These are phyloP conservation scores for Calephelis virginiensis DNA, from an alignment of 1,140 invertebrate genomes.

Conservation along the genomic window DNA sequence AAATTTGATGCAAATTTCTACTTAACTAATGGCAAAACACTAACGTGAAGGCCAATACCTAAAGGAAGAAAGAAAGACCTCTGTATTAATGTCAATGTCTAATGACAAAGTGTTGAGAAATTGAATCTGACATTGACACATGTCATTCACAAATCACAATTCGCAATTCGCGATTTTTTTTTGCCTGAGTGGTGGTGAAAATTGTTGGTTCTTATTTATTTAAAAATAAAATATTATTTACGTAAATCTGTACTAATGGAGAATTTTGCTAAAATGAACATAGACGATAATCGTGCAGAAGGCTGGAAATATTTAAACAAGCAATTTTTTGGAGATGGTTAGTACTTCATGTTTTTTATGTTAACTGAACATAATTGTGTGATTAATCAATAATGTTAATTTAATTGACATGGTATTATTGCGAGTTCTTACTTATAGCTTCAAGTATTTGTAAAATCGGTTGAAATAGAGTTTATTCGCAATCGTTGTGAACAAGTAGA, in stretches of 20 bases:
- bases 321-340: conserved; percentile 76
- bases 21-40: too few species aligned
- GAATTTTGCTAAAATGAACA: conserved; percentile 43
- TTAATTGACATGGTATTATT: background rate
- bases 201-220: conserved; percentile 1
- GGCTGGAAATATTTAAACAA: conserved; percentile 78
- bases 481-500: background rate
- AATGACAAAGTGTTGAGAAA: background rate
- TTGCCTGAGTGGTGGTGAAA: conserved; percentile 1
- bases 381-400: background rate
- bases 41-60: too few species aligned
- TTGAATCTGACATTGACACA: conserved; percentile 10
- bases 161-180: conserved; percentile 5
- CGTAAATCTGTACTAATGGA: conserved; percentile 12
- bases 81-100: too few species aligned
- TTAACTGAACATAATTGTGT: background rate
- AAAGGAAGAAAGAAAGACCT: too few species aligned
- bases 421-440: too few species aligned
- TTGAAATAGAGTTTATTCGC: background rate
- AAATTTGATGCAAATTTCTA: too few species aligned
- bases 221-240: conserved; percentile 1
- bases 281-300: conserved; percentile 67
- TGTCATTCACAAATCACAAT: background rate
- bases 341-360: conserved; percentile 33
- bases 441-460: background rate